These are phyloP conservation scores for Eristalis pertinax DNA, from an alignment of 2,888 invertebrate genomes.

Conservation along the genomic window DNA sequence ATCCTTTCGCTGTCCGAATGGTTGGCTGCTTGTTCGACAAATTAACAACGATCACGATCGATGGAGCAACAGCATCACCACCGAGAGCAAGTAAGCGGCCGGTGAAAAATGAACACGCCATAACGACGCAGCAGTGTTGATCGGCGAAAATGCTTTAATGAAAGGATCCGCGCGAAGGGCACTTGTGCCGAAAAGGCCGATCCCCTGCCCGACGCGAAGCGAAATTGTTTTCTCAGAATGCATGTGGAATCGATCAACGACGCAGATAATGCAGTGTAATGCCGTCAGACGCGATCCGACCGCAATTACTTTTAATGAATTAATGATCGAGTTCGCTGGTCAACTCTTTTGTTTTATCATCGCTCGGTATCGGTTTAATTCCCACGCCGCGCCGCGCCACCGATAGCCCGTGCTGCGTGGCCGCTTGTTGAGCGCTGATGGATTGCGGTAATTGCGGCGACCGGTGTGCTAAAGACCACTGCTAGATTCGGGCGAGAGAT, in stretches of 20 bases:
- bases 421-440: not conserved
- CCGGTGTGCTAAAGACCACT: not conserved
- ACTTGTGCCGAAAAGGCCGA: conserved; percentile 56
- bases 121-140: conserved; percentile 66
- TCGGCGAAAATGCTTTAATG: conserved; percentile 64
- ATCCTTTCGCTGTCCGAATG: conserved; percentile 49
- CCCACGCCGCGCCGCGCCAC: not conserved
- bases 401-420: not conserved
- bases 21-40: conserved; percentile 68
- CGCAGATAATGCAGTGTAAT: conserved; percentile 60
- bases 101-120: conserved; percentile 60
- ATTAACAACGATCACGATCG: conserved; percentile 70
- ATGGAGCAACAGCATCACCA: conserved; percentile 8
- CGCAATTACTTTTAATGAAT: conserved; percentile 68
- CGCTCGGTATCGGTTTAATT: not conserved
- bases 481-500: not conserved
- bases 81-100: conserved; percentile 24
- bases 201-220: conserved; percentile 15
- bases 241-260: conserved; percentile 57
- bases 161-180: conserved; percentile 59
- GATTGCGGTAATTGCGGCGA: not conserved
- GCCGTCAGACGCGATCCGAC: conserved; percentile 44
- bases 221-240: conserved; percentile 65
- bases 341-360: conserved; percentile 60
- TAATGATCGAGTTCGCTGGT: conserved; percentile 61